Evolutionary conservation across 2,888 invertebrate species (phyloP), one percentile per base, ranked within the genome.

Genomic region (Brachynemurus nebulosus): DNA sequence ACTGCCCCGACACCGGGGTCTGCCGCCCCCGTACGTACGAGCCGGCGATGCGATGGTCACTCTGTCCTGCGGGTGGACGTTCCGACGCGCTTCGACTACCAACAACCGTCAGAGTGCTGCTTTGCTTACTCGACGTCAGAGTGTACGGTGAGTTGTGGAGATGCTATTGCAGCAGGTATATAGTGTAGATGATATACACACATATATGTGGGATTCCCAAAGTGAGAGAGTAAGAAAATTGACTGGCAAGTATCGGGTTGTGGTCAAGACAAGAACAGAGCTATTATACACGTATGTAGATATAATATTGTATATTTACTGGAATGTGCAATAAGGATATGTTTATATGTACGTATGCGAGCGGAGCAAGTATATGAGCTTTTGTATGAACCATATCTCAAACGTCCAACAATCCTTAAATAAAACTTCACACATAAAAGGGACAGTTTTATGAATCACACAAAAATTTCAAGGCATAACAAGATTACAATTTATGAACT

Each of bases 1-100:
- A 63, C 62, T 65, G 66, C 65, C 64, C 64, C 63, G 62, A 63
- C 63, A 64, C 63, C 54, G 65, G 60, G 54, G 55, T 50, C 52
- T 51, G 52, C 48, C 49, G 52, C 55, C 20, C 20, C 37, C 37
- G 30, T 30, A 30, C 14, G 9, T 23, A 30, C 30, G n/a, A n/a
- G n/a, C n/a, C n/a, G n/a, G n/a, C n/a, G 54, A 54, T 55, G 54
- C 53, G 55, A 54, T 51, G 58, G 56, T 46, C 39, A 25, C 17
- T 20, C 34, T 35, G 36, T 25, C 40, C 19, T 23, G 21, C 17
- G 38, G 19, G 38, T 20, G 38, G 17, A 12, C 7, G 18, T 14
- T 25, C 40, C 16, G 25, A 21, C 14, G 40, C 25, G 25, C 25
- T 27, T 14, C 12, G 16, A 14, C 14, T 12, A 23, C 21, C 40